Conservation (phyloP, 1,140 invertebrate genomes). For the Muscidifurax raptorellus region DNA sequence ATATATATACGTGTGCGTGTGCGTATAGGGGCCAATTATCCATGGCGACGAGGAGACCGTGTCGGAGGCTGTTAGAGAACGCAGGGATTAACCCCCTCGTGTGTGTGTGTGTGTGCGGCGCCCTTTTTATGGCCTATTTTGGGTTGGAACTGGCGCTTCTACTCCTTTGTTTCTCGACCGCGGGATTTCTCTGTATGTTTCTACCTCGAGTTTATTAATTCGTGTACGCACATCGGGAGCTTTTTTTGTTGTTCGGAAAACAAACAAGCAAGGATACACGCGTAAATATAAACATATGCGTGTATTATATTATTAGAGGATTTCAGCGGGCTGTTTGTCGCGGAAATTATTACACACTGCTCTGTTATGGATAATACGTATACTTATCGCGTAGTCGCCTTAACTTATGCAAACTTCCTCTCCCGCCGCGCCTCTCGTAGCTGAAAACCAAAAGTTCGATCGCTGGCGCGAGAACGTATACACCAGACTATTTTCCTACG, state of each 20-base stretch:
- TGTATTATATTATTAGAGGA: background rate
- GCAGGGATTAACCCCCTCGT: conserved; percentile 65
- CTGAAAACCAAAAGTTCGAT: background rate
- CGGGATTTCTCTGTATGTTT: background rate
- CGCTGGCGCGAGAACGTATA: no score
- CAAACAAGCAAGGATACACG: background rate
- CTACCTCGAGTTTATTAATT: background rate
- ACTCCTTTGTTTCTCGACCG: background rate
- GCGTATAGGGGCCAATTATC: conserved; percentile 70
- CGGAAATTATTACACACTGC: background rate
- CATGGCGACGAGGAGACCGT: conserved; percentile 56
- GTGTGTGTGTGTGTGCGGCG: conserved; percentile 9
- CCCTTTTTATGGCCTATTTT: conserved; percentile 52
- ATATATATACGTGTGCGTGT: background rate
- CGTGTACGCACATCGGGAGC: background rate
- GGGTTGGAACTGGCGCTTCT: background rate
- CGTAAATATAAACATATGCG: background rate
- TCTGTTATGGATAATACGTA: background rate
- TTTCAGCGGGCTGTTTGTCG: background rate
- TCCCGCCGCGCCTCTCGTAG: no score
- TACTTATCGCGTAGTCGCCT: background rate
- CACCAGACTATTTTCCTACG: no score
- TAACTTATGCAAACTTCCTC: background rate
- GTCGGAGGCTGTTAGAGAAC: conserved; percentile 59
- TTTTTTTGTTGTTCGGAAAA: background rate